Evolutionary conservation across 2,113 vertebrate species (phyloP).

Genomic region (Vicugna pacos): DNA sequence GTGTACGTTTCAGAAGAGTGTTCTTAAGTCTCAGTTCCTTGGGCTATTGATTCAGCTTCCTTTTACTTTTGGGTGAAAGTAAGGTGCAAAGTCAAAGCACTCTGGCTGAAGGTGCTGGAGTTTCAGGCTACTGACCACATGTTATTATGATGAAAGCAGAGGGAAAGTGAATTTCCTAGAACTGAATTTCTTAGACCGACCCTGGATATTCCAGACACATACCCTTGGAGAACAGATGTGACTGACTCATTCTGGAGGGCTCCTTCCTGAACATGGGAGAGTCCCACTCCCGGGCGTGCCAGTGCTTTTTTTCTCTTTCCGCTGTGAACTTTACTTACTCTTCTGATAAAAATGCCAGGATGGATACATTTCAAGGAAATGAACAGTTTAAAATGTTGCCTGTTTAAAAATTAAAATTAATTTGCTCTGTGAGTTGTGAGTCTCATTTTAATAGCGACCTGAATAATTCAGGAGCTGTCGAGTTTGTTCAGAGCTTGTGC

Average conservation of each 20-base stretch:
- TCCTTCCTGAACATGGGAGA: neutral
- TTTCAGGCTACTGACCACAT: neutral
- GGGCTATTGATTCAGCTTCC: neutral
- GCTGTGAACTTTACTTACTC: slow-evolving; percentile 79
- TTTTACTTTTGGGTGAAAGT: neutral
- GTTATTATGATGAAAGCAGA: neutral
- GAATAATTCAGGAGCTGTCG: slow-evolving; percentile 86
- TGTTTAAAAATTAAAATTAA: slow-evolving; percentile 89
- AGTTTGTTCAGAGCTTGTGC: slow-evolving; percentile 75
- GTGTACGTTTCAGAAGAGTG: neutral
- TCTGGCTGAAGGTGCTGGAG: neutral
- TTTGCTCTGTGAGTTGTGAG: slow-evolving; percentile 81
- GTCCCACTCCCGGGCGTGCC: neutral
- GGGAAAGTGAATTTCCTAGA: neutral
- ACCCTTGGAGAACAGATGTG: neutral
- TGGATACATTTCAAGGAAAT: slow-evolving; percentile 81
- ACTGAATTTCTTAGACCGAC: neutral
- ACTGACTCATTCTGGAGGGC: neutral
- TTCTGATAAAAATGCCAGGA: slow-evolving; percentile 74
- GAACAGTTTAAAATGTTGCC: slow-evolving; percentile 83
- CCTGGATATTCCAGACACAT: neutral
- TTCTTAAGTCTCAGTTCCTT: neutral
- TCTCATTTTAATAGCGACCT: slow-evolving; percentile 86
- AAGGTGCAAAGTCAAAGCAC: neutral
- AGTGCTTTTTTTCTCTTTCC: slow-evolving; percentile 9